phyloP scores from a whole-genome alignment of 2,888 invertebrate genomes.

The Schizaphis graminum region DNA sequence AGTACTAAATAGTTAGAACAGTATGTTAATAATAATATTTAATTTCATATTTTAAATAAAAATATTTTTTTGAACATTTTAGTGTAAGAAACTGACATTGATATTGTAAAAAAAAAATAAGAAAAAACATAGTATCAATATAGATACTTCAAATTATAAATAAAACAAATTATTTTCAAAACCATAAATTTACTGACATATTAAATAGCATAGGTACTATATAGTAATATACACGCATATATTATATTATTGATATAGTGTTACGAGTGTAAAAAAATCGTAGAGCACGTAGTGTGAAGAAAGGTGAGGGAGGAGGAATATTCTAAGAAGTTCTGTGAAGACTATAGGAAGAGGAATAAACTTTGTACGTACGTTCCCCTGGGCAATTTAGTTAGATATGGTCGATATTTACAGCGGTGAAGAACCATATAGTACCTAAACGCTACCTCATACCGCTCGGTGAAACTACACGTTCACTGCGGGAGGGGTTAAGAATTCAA shows the following conservation, averaged over 20 bases:
- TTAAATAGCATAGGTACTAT: too few species aligned
- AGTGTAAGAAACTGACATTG: too few species aligned
- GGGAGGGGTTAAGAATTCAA: slow-evolving; percentile 53
- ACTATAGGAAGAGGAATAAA: neutral
- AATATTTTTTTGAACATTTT: too few species aligned
- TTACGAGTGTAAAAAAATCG: neutral
- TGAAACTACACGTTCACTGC: slow-evolving; percentile 5
- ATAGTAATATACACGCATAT: neutral
- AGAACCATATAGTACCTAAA: slow-evolving; percentile 26
- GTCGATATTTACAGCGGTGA: slow-evolving; percentile 49
- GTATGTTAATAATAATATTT: too few species aligned
- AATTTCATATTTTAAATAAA: too few species aligned
- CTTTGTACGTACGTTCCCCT: slow-evolving; percentile 20
- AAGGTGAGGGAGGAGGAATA: neutral
- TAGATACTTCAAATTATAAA: too few species aligned
- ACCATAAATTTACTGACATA: too few species aligned
- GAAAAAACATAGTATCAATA: too few species aligned
- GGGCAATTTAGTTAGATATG: slow-evolving; percentile 34
- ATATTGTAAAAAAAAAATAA: too few species aligned
- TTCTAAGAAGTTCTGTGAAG: neutral
- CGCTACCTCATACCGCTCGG: neutral
- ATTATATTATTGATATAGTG: neutral
- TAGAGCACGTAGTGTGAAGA: neutral
- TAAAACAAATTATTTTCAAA: too few species aligned
- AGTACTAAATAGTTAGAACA: too few species aligned